Evolutionary conservation across 2,888 invertebrate species (phyloP).

Genomic region (Punctoribates punctum): DNA sequence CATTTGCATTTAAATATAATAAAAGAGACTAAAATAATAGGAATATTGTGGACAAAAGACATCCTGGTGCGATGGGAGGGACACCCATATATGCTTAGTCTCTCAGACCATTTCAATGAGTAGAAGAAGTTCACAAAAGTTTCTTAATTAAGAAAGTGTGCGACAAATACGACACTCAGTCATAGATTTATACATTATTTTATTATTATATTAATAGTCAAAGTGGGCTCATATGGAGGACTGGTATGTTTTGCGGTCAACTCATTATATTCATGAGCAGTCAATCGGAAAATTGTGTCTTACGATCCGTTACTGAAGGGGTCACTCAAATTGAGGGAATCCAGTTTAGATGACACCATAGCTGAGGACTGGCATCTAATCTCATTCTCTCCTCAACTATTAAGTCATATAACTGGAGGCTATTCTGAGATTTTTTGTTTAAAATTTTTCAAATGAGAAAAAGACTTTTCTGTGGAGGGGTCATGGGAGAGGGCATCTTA

Average conservation of each 20-base stretch:
- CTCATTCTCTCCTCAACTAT: conserved; percentile 21
- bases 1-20: conserved; percentile 29
- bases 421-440: conserved; percentile 22
- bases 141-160: conserved; percentile 31
- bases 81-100: not conserved
- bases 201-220: not conserved
- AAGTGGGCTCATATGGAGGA: not conserved
- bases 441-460: conserved; percentile 28
- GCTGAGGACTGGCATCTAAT: conserved; percentile 1
- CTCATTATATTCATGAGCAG: conserved; percentile 27
- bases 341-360: conserved; percentile 23
- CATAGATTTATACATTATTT: not conserved
- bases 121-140: conserved; percentile 13
- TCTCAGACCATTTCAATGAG: conserved; percentile 12
- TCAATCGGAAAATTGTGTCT: conserved; percentile 26
- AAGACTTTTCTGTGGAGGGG: not conserved
- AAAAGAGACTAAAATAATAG: conserved; percentile 27
- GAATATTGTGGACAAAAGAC: conserved; percentile 25
- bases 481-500: conserved; percentile 36
- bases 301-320: conserved; percentile 27
- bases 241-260: conserved; percentile 20
- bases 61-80: conserved; percentile 2
- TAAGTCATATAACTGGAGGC: conserved; percentile 32
- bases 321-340: conserved; percentile 16
- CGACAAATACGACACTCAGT: not conserved